Base-by-base conservation (phyloP, 2,797 vertebrate genomes). In the Carapus acus region DNA sequence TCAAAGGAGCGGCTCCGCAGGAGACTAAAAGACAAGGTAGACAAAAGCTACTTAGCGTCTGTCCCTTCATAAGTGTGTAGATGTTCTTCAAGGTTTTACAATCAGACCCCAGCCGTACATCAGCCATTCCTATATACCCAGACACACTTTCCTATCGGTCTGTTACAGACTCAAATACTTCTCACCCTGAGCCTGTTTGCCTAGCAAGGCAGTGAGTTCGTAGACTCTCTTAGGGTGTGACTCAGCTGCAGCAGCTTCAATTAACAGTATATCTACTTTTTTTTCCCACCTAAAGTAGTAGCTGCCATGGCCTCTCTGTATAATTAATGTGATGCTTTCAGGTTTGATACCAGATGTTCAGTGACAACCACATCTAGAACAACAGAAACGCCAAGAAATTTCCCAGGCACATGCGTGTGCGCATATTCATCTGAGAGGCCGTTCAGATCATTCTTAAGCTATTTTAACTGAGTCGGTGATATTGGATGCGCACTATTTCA, bases 21-120 rank as follows among this genome's bases (percentile, higher is more conserved):
- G 77, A 92, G 96, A 62, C 91, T 98, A 78, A 97, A 94, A 82
- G 93, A 97, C 80, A 96, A 97, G 93, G 94, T 94, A 84, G 66
- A 0, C 58, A 31, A 88, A 83, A 78, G 73, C 80, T 77, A 67
- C 73, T 79, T 81, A 84, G 50, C 43, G 64, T 42, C 70, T 70
- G 77, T 76, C 76, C 77, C 18, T 79, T 55, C 38, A 77, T 83
- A 52, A 57, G 65, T 57, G 58, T 68, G 43, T 45, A 16, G 57
- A 58, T 65, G 37, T 44, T 40, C 34, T 53, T 67, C 74, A 47
- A 65, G 49, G 58, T 62, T 36, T 56, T 37, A 31, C 51, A 65
- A 79, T 69, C 62, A 55, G 57, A 33, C 42, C 4, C 6, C 23
- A 38, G 33, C 44, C 33, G 45, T 29, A 39, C 48, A 45, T 40